Evolutionary conservation across 2,888 invertebrate genomes (phyloP).

Genomic region (Argyresthia goedartella): DNA sequence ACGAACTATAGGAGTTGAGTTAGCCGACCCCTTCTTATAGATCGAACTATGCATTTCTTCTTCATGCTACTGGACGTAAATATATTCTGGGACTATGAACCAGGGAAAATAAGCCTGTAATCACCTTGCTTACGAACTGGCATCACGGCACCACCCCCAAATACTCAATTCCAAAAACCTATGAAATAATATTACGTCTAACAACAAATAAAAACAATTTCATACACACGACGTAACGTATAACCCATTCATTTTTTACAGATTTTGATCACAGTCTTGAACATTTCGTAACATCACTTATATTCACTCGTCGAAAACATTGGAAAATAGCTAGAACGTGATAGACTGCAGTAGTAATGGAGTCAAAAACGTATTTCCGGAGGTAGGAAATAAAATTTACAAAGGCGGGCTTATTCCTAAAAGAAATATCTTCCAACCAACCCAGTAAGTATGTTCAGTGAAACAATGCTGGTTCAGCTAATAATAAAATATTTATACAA

Average conservation of each 20-base stretch:
- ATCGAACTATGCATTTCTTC: neutral
- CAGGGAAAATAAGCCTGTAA: slow-evolving; percentile 23
- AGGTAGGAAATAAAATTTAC: too few species aligned
- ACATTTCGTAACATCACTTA: slow-evolving; percentile 45
- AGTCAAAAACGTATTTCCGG: too few species aligned
- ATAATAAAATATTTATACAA: too few species aligned
- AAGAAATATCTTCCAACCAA: too few species aligned
- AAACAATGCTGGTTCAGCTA: too few species aligned
- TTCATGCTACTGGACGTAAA: neutral
- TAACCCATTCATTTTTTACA: slow-evolving; percentile 44
- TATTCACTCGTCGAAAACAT: slow-evolving; percentile 59
- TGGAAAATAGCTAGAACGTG: slow-evolving; percentile 42
- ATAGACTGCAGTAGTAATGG: slow-evolving; percentile 47
- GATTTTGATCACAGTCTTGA: slow-evolving; percentile 43
- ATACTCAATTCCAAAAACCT: slow-evolving; percentile 48
- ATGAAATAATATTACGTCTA: slow-evolving; percentile 28
- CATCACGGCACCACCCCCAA: slow-evolving; percentile 73
- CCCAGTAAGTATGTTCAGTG: too few species aligned
- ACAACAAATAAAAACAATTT: slow-evolving; percentile 38
- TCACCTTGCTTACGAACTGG: slow-evolving; percentile 84
- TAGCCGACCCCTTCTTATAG: slow-evolving; percentile 23
- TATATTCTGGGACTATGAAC: neutral
- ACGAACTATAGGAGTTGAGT: too few species aligned
- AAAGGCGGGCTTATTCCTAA: too few species aligned
- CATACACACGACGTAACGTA: slow-evolving; percentile 20